Conservation (phyloP, 2,113 vertebrate genomes). For the Cynoglossus semilaevis region DNA sequence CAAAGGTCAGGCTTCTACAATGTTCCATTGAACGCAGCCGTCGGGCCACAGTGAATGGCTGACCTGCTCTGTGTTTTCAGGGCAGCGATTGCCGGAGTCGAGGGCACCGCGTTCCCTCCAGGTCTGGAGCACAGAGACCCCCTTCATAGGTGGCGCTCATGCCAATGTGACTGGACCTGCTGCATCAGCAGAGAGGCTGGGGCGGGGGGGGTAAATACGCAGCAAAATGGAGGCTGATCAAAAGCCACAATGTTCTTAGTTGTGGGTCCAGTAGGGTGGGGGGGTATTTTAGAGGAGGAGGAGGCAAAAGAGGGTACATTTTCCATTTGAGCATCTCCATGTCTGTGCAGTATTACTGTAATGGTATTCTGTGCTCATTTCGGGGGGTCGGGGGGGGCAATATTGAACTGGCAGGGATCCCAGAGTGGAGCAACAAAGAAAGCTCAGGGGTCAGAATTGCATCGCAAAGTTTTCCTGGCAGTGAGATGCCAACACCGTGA, state of each 20-base stretch:
- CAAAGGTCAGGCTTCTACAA: constrained; percentile 46
- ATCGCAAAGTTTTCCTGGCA: constrained; percentile 59
- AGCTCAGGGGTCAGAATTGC: constrained; percentile 44
- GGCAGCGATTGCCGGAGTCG: constrained; percentile 38
- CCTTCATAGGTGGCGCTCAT: constrained; percentile 22
- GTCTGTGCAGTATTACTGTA: constrained; percentile 40
- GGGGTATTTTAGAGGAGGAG: not conserved
- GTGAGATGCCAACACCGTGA: constrained; percentile 35
- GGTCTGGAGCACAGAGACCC: constrained; percentile 34
- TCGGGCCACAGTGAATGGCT: constrained; percentile 36
- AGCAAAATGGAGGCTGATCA: constrained; percentile 47
- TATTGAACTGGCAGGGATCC: constrained; percentile 43
- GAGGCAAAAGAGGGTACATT: too few relatives aligned
- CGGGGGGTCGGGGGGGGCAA: constrained; percentile 10
- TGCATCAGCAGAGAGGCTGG: constrained; percentile 30
- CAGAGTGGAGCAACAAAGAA: constrained; percentile 55
- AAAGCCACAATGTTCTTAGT: constrained; percentile 42
- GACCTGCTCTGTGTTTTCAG: constrained; percentile 37
- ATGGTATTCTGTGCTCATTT: constrained; percentile 15
- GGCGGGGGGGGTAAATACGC: constrained; percentile 17
- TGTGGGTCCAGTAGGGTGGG: constrained; percentile 26
- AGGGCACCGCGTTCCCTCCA: constrained; percentile 25
- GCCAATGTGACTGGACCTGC: constrained; percentile 4
- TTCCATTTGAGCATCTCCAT: constrained; percentile 33
- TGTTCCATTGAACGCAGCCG: constrained; percentile 70